Percentiles rank a stretch among this genome's conserved stretches.
phyloP scores from a whole-genome alignment of 2,113 vertebrate species.

The Anarhynchus alexandrinus region DNA sequence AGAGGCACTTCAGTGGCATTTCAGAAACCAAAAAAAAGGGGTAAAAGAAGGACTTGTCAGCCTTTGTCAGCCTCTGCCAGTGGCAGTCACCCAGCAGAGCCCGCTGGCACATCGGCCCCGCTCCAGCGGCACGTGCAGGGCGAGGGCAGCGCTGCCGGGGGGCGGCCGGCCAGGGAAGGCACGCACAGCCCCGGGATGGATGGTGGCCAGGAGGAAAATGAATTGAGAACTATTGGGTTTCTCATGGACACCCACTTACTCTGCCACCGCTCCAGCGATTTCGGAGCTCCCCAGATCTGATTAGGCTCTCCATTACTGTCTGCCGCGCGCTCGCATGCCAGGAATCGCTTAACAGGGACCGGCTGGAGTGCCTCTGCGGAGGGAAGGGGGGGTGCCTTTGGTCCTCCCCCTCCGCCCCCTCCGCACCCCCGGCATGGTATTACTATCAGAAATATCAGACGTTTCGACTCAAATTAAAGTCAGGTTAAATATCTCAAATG shows the following conservation, averaged over 20 bases:
- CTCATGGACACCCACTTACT: slow-evolving; percentile 40
- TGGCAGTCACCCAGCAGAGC: neutral
- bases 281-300: slow-evolving; percentile 20
- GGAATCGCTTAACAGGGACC: slow-evolving; percentile 61
- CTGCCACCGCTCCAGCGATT: neutral
- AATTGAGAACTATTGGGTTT: neutral
- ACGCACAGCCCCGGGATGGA: neutral
- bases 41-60: neutral
- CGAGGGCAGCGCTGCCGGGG: neutral
- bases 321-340: neutral
- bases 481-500: slow-evolving; percentile 73
- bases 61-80: neutral
- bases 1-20: neutral
- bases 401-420: neutral
- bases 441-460: slow-evolving; percentile 77
- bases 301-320: slow-evolving; percentile 2
- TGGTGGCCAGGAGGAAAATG: neutral
- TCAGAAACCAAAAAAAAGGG: neutral
- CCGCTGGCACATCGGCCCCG: neutral
- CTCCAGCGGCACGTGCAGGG: neutral
- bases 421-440: slow-evolving; percentile 51
- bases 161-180: neutral
- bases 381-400: slow-evolving; percentile 13
- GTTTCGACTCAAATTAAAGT: slow-evolving; percentile 76
- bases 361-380: slow-evolving; percentile 3